phyloP scores from a whole-genome alignment of 2,797 vertebrate genomes.

The Paramormyrops hopkinsi region DNA sequence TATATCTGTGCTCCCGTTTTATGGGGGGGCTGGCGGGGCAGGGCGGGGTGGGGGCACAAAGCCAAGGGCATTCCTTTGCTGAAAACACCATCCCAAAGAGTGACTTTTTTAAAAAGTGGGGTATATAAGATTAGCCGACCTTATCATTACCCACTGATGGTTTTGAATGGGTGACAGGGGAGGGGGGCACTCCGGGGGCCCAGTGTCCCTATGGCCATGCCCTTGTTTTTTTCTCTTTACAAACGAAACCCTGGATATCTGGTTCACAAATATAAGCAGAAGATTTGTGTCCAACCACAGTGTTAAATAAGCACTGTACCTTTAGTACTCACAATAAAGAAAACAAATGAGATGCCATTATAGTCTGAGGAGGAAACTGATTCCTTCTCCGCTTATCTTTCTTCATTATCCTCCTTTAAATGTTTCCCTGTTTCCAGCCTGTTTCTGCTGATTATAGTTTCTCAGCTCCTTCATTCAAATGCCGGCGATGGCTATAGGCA shows the following conservation, averaged over 20 bases:
- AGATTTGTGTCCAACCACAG: not conserved
- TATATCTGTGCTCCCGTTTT: not conserved
- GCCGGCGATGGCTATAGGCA: not conserved
- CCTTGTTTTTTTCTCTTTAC: not conserved
- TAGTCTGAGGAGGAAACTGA: not conserved
- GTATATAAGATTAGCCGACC: not conserved
- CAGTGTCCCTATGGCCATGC: not conserved
- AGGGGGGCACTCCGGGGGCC: not conserved
- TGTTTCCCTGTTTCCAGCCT: not conserved
- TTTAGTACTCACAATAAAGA: not conserved
- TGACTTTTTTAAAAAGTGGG: not conserved
- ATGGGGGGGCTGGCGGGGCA: not conserved
- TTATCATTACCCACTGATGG: not conserved
- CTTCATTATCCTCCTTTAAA: not conserved
- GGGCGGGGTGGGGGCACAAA: not conserved
- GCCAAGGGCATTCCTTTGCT: not conserved
- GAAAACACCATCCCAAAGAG: not conserved
- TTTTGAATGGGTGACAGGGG: not conserved
- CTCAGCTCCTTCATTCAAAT: not conserved
- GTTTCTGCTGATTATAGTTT: not conserved
- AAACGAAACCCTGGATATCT: not conserved
- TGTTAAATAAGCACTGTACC: not conserved
- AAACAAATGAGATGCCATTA: not conserved
- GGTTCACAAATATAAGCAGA: not conserved
- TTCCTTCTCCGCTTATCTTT: not conserved